Evolutionary conservation across 2,797 vertebrate species (phyloP), one percentile per base, ranked within the genome.

Genomic region (Intellagama lesueurii): DNA sequence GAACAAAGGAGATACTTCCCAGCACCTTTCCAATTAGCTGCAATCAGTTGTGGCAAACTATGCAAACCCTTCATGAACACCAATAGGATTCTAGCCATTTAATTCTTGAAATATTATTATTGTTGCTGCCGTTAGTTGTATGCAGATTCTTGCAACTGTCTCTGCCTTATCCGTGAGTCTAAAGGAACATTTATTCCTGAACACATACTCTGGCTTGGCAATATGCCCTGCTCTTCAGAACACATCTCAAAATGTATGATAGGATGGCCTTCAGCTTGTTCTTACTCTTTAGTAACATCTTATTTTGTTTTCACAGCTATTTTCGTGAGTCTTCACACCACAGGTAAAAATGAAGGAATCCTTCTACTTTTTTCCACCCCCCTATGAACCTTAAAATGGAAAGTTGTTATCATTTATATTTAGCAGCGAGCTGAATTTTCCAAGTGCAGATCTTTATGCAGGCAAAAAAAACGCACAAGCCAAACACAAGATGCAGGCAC

Each of bases 251-350:
- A 64, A 81, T 80, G 30, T 64, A 64, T 64, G 11, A 64, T 72
- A 52, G 70, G n/a, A 44, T 30, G 30, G 56, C n/a, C 32, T 77
- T 86, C 68, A 40, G 17, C 44, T 66, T 75, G 12, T 35, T 22
- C 26, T 44, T 77, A 19, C n/a, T n/a, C 35, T 77, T 69, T 83
- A 14, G 11, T 26, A 82, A 83, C 30, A 22, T 76, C 60, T 86
- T 90, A 9, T 66, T 83, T 90, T 90, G 28, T 78, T 82, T 88
- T 70, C 82, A 12, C 89, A 90, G 89, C 68, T 83, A 30, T 68
- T 60, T 83, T 90, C 80, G 40, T 78, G 64, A 86, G n/a, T 77
- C 60, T 87, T 76, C 73, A 44, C 56, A 72, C 75, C 64, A 86
- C 89, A 90, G 89, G 89, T 90, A 90, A 90, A 90, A 70, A 28